Base-by-base conservation (phyloP, 2,888 invertebrate species). In the Ormyrus labotus region DNA sequence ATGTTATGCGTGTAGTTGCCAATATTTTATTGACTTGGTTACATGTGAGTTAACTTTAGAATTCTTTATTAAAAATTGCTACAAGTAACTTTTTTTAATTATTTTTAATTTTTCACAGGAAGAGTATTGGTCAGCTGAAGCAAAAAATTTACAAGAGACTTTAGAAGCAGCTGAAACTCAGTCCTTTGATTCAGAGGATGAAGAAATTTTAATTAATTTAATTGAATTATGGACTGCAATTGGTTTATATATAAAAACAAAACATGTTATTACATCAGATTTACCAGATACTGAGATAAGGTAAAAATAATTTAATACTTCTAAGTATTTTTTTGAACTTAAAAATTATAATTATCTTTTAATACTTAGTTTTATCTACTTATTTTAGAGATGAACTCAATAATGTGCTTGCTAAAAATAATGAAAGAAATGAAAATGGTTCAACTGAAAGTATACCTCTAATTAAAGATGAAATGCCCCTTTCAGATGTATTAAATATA, bases 11-110 rank as follows among this genome's bases (percentile, higher is more conserved):
- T 87, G 92, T 93, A 83, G 96, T 95, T 3, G 91, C 94, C 45
- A 87, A 92, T 48, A 92, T 94, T 85, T 92, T 94, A 76, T 90
- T 95, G 63, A 88, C 93, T 5, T 97, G 96, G 96, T 89, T 97
- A 1, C 92, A 92, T 86, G 93, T 93, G 87, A 84, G 87, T 84
- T n/a, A 53, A 48, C 5, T 65, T 60, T 55, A 45, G 11, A 53
- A 65, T n/a, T 45, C 10, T 10, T n/a, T 5, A n/a, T 58, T 58
- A 19, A 13, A 58, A 19, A 34, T 61, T 6, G 45, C 45, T 71
- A 60, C 34, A 45, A 19, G 8, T 5, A 58, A 19, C 2, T 57
- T 50, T 65, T 63, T 61, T 48, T 70, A 2, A 63, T 67, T 58
- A 65, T 60, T 69, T 58, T 77, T 69, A 34, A 65, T 51, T 65